A percentile compares a stretch with the other conserved stretches of the same genome.
Evolutionary conservation across 2,797 vertebrate genomes (phyloP).

Genomic region (Acridotheres tristis): DNA sequence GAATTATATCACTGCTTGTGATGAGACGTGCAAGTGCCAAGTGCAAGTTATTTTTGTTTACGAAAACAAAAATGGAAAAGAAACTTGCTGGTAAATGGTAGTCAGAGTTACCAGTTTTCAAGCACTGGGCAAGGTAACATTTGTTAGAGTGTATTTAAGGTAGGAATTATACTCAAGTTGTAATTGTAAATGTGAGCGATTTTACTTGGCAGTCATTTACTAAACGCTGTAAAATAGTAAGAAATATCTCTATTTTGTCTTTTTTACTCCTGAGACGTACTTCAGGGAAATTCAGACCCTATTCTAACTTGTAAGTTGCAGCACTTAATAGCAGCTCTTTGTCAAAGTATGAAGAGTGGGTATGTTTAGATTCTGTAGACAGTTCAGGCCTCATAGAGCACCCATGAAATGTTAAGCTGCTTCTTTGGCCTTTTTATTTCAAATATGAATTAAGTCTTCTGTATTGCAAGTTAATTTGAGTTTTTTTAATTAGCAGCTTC

Average conservation of each 20-base stretch:
- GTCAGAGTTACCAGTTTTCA: background rate
- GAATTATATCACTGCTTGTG: background rate
- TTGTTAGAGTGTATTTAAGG: background rate
- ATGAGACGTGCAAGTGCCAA: background rate
- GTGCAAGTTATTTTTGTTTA: background rate
- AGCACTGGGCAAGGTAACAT: background rate
- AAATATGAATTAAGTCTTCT: background rate
- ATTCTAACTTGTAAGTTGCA: background rate
- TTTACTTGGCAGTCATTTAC: background rate
- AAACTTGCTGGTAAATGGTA: background rate
- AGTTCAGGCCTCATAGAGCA: background rate
- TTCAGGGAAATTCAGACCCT: background rate
- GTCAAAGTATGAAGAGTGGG: background rate
- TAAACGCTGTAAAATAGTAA: background rate
- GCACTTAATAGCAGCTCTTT: background rate
- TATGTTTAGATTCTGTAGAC: background rate
- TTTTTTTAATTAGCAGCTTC: slow-evolving; percentile 47
- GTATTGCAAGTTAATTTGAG: slow-evolving; percentile 24
- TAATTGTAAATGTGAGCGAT: background rate
- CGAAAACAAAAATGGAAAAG: background rate
- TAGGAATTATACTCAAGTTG: background rate
- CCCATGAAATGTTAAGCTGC: background rate
- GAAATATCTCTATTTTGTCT: background rate
- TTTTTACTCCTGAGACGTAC: background rate
- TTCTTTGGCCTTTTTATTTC: background rate